Percentiles rank a stretch among this genome's conserved stretches.
phyloP scores from a whole-genome alignment of 1,140 invertebrate species.

The Latrodectus geometricus region DNA sequence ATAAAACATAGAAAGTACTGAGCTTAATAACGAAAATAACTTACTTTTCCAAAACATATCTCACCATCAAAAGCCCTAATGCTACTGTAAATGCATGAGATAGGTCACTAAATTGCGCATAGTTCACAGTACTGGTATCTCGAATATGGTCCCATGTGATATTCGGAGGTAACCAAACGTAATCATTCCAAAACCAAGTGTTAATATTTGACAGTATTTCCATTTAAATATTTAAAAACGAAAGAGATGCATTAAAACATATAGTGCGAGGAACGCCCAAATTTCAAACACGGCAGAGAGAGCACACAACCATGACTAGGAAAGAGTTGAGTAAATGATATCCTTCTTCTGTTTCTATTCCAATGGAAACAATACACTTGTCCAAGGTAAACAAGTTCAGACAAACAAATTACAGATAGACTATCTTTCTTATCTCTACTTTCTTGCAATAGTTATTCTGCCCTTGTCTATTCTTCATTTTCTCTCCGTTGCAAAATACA shows the following conservation, averaged over 20 bases:
- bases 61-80: constrained; percentile 78
- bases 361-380: neutral
- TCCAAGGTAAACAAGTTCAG: neutral
- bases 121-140: constrained; percentile 81
- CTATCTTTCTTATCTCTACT: too few relatives aligned
- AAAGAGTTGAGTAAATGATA: constrained; percentile 21
- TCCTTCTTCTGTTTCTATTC: neutral
- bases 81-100: constrained; percentile 85
- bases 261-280: constrained; percentile 51
- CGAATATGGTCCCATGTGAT: constrained; percentile 88
- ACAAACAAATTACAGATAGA: too few relatives aligned
- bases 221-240: constrained; percentile 48
- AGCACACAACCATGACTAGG: constrained; percentile 55
- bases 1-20: too few relatives aligned
- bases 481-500: too few relatives aligned
- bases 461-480: too few relatives aligned
- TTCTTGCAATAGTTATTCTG: too few relatives aligned
- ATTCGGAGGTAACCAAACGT: constrained; percentile 90
- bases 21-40: constrained; percentile 53
- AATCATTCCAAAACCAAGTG: constrained; percentile 81
- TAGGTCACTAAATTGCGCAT: constrained; percentile 85
- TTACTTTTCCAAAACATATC: constrained; percentile 86
- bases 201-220: constrained; percentile 45
- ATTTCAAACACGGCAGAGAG: constrained; percentile 47
- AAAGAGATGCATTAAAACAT: constrained; percentile 41